Conservation (phyloP, 1,140 invertebrate genomes). For the Pogonus chalceus region DNA sequence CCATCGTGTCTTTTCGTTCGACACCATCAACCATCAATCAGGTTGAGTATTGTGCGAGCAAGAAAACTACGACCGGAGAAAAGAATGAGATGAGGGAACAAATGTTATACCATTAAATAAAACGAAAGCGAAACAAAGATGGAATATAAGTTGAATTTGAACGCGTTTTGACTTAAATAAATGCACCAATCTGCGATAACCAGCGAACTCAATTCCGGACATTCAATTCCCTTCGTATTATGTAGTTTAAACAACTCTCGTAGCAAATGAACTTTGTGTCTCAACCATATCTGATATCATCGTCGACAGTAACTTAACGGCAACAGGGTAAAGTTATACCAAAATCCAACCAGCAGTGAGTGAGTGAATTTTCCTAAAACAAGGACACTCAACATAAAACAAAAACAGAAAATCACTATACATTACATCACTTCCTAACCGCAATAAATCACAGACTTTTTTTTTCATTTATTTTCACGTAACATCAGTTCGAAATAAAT, state of each 20-base stretch:
- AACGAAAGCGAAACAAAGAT: neutral
- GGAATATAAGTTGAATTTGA: slow-evolving; percentile 9
- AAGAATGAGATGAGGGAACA: neutral
- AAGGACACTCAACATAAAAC: no score
- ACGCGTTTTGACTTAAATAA: slow-evolving; percentile 20
- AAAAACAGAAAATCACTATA: no score
- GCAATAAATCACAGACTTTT: no score
- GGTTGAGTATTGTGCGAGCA: neutral
- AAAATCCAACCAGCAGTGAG: no score
- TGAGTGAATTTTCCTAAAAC: no score
- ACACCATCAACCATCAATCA: no score
- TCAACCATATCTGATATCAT: neutral
- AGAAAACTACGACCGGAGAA: neutral
- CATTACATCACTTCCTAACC: no score
- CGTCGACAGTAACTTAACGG: no score
- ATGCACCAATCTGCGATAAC: slow-evolving; percentile 25
- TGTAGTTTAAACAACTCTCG: slow-evolving; percentile 1
- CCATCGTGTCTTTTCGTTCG: neutral
- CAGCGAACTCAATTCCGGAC: slow-evolving; percentile 24
- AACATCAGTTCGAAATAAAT: no score
- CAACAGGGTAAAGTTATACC: no score
- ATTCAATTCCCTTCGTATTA: slow-evolving; percentile 20
- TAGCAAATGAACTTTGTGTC: slow-evolving; percentile 4
- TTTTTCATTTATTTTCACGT: no score
- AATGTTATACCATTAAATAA: neutral